Percentiles rank a stretch among this genome's conserved stretches.
These are phyloP conservation scores for Rhyacichthys aspro DNA, from an alignment of 2,797 vertebrate genomes.

Conservation along the genomic window DNA sequence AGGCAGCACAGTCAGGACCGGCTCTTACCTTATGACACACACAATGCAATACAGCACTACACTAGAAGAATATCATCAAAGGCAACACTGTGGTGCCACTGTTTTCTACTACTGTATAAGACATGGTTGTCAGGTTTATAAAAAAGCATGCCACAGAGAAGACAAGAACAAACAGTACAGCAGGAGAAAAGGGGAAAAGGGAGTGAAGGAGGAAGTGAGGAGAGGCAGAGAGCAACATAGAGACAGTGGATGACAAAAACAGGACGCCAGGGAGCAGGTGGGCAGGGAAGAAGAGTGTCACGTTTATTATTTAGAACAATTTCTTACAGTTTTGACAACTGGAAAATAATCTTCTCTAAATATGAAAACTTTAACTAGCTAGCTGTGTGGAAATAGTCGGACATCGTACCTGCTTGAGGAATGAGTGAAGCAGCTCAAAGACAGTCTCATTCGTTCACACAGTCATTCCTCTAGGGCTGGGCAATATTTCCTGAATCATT, in stretches of 20 bases:
- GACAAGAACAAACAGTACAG: slow-evolving; percentile 68
- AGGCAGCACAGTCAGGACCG: slow-evolving; percentile 60
- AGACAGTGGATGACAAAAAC: slow-evolving; percentile 72
- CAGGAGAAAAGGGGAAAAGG: slow-evolving; percentile 4
- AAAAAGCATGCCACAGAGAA: slow-evolving; percentile 73
- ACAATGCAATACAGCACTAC: slow-evolving; percentile 11
- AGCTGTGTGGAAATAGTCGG: slow-evolving; percentile 42
- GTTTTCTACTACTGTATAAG: slow-evolving; percentile 26
- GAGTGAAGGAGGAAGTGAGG: slow-evolving; percentile 12
- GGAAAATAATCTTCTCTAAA: slow-evolving; percentile 53
- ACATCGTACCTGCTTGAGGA: slow-evolving; percentile 70
- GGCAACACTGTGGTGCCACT: slow-evolving; percentile 33
- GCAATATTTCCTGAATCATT: not conserved
- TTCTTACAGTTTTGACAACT: slow-evolving; percentile 5
- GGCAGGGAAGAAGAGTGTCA: slow-evolving; percentile 36
- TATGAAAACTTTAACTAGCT: slow-evolving; percentile 31
- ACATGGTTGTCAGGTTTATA: slow-evolving; percentile 40
- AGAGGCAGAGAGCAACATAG: slow-evolving; percentile 53
- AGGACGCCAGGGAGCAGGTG: slow-evolving; percentile 74
- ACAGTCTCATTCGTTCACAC: slow-evolving; percentile 31
- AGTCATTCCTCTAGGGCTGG: not conserved
- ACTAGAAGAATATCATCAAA: slow-evolving; percentile 56
- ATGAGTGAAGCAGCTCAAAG: slow-evolving; percentile 71
- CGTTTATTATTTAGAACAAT: slow-evolving; percentile 38
- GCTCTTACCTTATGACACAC: slow-evolving; percentile 18